Evolutionary conservation across 2,113 vertebrate species (phyloP), one percentile per base, ranked within the genome.

Genomic region (Notothenia coriiceps): DNA sequence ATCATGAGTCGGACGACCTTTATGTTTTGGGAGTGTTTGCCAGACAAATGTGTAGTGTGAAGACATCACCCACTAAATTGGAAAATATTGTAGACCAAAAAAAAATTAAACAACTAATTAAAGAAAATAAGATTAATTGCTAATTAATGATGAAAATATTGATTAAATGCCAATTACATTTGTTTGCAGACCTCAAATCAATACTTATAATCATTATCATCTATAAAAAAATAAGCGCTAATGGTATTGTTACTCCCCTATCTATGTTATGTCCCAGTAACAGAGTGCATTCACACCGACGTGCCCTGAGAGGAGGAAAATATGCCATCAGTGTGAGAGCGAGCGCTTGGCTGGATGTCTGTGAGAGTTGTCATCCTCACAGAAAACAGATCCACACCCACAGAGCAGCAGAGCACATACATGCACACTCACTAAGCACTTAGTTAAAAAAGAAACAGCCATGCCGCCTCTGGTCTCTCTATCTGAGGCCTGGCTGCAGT

Each of bases 401-500:
- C 84, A 88, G 13, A 67, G 33, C 73, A 70, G 52, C 61, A 77
- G 68, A 77, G 88, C 67, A 18, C 82, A 82, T 61, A 70, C 65
- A 68, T 14, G 73, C 78, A 29, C 82, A 71, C 55, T 64, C 60
- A 79, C 52, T 61, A 59, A 77, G 20, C 54, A 56, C 73, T 78
- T 64, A 80, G 55, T 33, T 46, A 35, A 56, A 12, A 67, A 56
- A 4, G 29, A 4, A n/a, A 49, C 51, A 74, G 40, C 60, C 64
- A 77, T 25, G 61, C 72, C 79, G 77, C 72, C 86, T 71, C 80
- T 89, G 83, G 86, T 79, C 82, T 71, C 64, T 6, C 64, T 88
- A 62, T 89, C 88, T 79, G 86, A 89, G 85, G 73, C 88, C 82
- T 70, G 89, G 81, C 80, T 92, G 86, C 88, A 92, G 91, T 81